Evolutionary conservation across 1,140 invertebrate species (phyloP).

Genomic region (Bombus soroeensis): DNA sequence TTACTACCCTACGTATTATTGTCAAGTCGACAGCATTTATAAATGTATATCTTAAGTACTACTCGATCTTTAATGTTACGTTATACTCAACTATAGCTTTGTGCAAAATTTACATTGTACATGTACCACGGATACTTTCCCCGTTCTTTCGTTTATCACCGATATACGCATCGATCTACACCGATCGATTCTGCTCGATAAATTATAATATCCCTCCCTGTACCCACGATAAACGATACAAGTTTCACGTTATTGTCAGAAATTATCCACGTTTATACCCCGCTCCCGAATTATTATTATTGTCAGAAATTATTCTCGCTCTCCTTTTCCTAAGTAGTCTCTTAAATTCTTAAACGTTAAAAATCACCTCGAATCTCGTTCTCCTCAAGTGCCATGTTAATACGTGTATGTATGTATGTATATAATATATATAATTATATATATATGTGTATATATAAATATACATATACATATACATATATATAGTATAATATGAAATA

Average conservation of each 20-base stretch:
- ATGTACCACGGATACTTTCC: conserved; percentile 53
- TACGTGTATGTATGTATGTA: conserved; percentile 29
- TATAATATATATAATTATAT: conserved; percentile 53
- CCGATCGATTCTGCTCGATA: not conserved
- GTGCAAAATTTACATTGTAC: conserved; percentile 80
- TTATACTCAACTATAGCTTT: conserved; percentile 76
- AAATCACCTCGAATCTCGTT: conserved; percentile 47
- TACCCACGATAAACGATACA: conserved; percentile 37
- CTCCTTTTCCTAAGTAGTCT: conserved; percentile 20
- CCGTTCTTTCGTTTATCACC: conserved; percentile 7
- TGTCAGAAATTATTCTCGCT: conserved; percentile 54
- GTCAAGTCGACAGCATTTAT: conserved; percentile 82
- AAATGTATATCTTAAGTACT: conserved; percentile 74
- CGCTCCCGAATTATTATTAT: conserved; percentile 50
- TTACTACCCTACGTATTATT: conserved; percentile 78
- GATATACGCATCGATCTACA: conserved; percentile 18
- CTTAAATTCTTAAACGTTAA: conserved; percentile 49
- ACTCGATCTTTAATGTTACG: conserved; percentile 71
- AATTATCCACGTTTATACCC: conserved; percentile 30
- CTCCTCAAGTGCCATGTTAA: conserved; percentile 33
- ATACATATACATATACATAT: conserved; percentile 48
- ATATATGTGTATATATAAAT: conserved; percentile 55
- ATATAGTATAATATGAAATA: conserved; percentile 76
- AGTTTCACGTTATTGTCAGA: conserved; percentile 68
- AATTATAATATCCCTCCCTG: not conserved